These are phyloP conservation scores for Nemoura dubitans DNA, from an alignment of 2,888 invertebrate genomes.

Conservation along the genomic window DNA sequence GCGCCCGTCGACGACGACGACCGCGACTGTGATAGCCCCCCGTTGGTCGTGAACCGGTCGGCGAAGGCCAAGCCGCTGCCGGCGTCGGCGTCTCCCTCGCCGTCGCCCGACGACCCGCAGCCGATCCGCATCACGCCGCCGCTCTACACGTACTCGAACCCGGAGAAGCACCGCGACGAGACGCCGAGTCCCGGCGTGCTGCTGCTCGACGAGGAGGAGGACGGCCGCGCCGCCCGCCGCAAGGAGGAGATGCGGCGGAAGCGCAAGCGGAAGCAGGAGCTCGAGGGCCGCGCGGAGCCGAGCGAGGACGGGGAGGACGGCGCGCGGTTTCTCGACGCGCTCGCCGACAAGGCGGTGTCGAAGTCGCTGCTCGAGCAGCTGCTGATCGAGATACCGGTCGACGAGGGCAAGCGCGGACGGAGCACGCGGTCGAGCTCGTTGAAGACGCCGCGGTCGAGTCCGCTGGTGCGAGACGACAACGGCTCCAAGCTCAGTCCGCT, in stretches of 20 bases:
- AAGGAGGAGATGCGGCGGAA: constrained; percentile 52
- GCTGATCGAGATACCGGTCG: constrained; percentile 82
- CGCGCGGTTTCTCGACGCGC: constrained; percentile 32
- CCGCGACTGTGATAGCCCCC: constrained; percentile 7
- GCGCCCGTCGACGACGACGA: neutral
- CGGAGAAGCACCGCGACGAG: constrained; percentile 68
- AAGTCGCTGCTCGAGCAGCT: constrained; percentile 77
- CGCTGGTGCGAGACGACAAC: constrained; percentile 26
- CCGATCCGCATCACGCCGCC: constrained; percentile 78
- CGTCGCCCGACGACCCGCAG: constrained; percentile 64
- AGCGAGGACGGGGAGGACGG: constrained; percentile 44
- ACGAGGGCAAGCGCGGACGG: constrained; percentile 56
- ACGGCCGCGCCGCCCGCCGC: constrained; percentile 38
- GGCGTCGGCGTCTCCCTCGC: constrained; percentile 47
- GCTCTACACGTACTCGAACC: constrained; percentile 80
- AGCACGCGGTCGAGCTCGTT: constrained; percentile 55
- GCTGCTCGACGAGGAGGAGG: constrained; percentile 50
- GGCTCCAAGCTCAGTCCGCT: constrained; percentile 36
- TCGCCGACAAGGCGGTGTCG: constrained; percentile 41
- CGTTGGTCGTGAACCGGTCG: neutral
- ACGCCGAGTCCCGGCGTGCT: constrained; percentile 57
- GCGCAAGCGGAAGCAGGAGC: constrained; percentile 50
- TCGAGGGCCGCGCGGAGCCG: constrained; percentile 40
- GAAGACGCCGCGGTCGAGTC: constrained; percentile 40
- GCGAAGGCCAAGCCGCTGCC: neutral